phyloP scores from a whole-genome alignment of 2,888 invertebrate genomes.

The Drosophila monieri region DNA sequence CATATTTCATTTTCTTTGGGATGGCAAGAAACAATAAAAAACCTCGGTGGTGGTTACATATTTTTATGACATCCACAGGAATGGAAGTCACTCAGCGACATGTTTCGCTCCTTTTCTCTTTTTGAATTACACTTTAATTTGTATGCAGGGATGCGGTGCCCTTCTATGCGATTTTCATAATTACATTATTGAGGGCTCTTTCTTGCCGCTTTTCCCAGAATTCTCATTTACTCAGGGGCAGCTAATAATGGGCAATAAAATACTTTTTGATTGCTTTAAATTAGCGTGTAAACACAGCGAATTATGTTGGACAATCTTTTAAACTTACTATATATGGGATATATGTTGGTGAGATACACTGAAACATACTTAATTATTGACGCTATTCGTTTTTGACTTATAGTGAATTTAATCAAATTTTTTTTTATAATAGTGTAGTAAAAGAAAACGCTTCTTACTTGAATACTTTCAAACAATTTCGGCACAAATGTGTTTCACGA shows the following conservation, averaged over 20 bases:
- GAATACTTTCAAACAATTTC: too few relatives aligned
- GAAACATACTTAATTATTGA: too few relatives aligned
- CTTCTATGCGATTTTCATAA: constrained; percentile 42
- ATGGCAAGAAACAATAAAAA: constrained; percentile 50
- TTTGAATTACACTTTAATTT: constrained; percentile 71
- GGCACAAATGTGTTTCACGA: too few relatives aligned
- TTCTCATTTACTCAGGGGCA: constrained; percentile 15
- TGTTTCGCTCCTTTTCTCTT: not conserved
- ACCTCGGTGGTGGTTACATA: constrained; percentile 3
- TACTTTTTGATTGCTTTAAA: constrained; percentile 46
- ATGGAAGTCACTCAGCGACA: not conserved
- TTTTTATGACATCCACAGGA: constrained; percentile 58
- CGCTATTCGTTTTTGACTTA: too few relatives aligned
- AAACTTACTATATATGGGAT: not conserved
- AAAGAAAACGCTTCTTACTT: too few relatives aligned
- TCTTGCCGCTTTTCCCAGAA: not conserved
- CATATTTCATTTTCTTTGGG: constrained; percentile 56
- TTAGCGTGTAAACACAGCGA: constrained; percentile 18
- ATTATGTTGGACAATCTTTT: constrained; percentile 9
- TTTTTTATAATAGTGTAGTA: too few relatives aligned
- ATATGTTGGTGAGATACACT: too few relatives aligned
- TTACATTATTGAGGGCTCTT: constrained; percentile 58
- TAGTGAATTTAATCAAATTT: too few relatives aligned
- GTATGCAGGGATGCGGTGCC: constrained; percentile 53
- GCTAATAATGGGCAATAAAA: constrained; percentile 43